Base-by-base conservation (phyloP, 1,140 invertebrate genomes). In the Macrocentrus cingulum region DNA sequence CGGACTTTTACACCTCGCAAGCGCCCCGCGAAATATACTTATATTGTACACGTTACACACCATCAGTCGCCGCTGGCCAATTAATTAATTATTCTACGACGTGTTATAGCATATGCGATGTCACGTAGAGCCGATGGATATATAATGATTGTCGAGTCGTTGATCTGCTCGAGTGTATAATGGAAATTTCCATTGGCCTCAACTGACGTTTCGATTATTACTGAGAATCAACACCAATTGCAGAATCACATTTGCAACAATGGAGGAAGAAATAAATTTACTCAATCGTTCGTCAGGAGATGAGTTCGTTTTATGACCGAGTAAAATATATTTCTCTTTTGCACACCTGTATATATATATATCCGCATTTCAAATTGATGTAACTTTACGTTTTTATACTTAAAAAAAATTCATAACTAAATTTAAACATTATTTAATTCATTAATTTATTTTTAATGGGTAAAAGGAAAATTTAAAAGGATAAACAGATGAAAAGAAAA, bases 11-110 rank as follows among this genome's bases (percentile, higher is more conserved):
- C n/a, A n/a, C n/a, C n/a, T n/a, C n/a, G n/a, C n/a, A n/a, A n/a
- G n/a, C n/a, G n/a, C n/a, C n/a, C n/a, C n/a, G n/a, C n/a, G n/a
- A n/a, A n/a, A n/a, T n/a, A n/a, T 39, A 39, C 15, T 11, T 39
- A 2, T 11, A n/a, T 2, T 6, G 9, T 39, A 1, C 1, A 4
- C 11, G 7, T 44, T 19, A 6, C 9, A 9, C 18, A 7, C 13
- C 15, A 44, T 15, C 51, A 53, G 51, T 53, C 51, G 51, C 51
- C 37, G 19, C 36, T 4, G 36, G 37, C 36, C 51, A 53, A 53
- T 53, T 53, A 53, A 53, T 53, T 53, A 53, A 53, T 53, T 53
- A 53, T 53, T 53, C 51, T 53, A 20, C 11, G 13, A 20, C 36
- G 51, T 42, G 51, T 53, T 52, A 52, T 52, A 36, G 16, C 36